These are phyloP conservation scores for Stichodactyla mertensii DNA, from an alignment of 64 coral and sea anemone species.

Conservation along the genomic window DNA sequence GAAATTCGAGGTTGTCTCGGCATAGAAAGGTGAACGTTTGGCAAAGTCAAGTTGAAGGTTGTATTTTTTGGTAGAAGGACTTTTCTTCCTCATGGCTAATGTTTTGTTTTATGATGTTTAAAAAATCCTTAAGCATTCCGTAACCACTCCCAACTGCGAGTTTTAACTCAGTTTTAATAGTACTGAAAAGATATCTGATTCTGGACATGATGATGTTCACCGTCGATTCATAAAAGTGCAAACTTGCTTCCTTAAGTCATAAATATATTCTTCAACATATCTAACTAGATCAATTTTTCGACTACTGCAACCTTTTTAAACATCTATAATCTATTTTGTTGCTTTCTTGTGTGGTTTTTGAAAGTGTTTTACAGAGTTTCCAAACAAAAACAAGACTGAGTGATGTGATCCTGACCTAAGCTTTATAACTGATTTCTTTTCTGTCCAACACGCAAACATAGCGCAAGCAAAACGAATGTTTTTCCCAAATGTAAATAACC, in stretches of 20 bases:
- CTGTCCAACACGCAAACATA: conserved; percentile 38
- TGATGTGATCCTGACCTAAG: not conserved
- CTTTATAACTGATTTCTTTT: not conserved
- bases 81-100: not conserved
- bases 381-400: not conserved
- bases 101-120: not conserved
- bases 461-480: conserved; percentile 40
- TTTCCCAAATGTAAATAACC: conserved; percentile 45
- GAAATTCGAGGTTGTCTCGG: not conserved
- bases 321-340: too few species aligned
- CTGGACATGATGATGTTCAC: too few species aligned
- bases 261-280: too few species aligned
- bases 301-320: too few species aligned
- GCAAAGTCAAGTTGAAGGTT: not conserved
- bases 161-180: too few species aligned
- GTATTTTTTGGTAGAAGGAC: not conserved
- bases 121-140: too few species aligned
- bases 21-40: not conserved
- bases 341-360: too few species aligned
- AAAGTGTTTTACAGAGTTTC: not conserved
- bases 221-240: too few species aligned
- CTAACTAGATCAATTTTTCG: too few species aligned
- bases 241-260: too few species aligned
- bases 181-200: too few species aligned
- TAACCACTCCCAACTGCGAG: too few species aligned